These are phyloP conservation scores for Lordiphosa fenestrarum DNA, from an alignment of 2,888 invertebrate species.

Conservation along the genomic window DNA sequence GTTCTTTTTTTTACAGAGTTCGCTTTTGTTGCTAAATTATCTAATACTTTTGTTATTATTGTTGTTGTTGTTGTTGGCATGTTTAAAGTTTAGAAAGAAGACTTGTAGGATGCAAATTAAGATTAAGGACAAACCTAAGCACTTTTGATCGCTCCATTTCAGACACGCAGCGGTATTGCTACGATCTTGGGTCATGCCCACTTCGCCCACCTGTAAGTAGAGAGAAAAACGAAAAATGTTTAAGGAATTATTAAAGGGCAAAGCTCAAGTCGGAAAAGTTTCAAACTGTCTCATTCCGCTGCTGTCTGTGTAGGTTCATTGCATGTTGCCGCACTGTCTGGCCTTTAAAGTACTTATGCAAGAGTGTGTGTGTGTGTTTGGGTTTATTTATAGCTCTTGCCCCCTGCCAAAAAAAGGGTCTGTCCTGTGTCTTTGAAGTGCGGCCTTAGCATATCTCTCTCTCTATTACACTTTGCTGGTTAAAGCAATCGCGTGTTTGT, in stretches of 20 bases:
- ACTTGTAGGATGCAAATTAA: slow-evolving; percentile 67
- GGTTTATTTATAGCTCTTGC: slow-evolving; percentile 53
- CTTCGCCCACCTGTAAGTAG: slow-evolving; percentile 78
- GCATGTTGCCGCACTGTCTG: slow-evolving; percentile 75
- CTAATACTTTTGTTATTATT: slow-evolving; percentile 70
- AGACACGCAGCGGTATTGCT: slow-evolving; percentile 78
- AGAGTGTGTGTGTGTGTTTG: slow-evolving; percentile 28
- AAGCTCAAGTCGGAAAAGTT: slow-evolving; percentile 4
- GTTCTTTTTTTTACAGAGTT: slow-evolving; percentile 42
- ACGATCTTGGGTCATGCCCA: slow-evolving; percentile 76
- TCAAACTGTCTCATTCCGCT: slow-evolving; percentile 17
- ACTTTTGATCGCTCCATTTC: slow-evolving; percentile 79
- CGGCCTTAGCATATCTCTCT: slow-evolving; percentile 5
- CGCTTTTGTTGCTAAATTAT: slow-evolving; percentile 59
- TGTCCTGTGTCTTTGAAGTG: slow-evolving; percentile 26
- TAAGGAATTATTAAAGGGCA: background rate
- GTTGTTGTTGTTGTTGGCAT: slow-evolving; percentile 64
- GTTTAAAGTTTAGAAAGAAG: slow-evolving; percentile 64
- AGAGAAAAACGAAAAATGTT: background rate
- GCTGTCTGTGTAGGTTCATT: slow-evolving; percentile 52
- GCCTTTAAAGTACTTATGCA: slow-evolving; percentile 46
- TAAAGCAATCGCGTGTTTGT: slow-evolving; percentile 64
- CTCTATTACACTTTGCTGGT: slow-evolving; percentile 40
- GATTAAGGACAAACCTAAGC: slow-evolving; percentile 80
- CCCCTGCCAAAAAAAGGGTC: slow-evolving; percentile 33